These are phyloP conservation scores for Aphelocoma coerulescens DNA, from an alignment of 2,113 vertebrate genomes.

Conservation along the genomic window DNA sequence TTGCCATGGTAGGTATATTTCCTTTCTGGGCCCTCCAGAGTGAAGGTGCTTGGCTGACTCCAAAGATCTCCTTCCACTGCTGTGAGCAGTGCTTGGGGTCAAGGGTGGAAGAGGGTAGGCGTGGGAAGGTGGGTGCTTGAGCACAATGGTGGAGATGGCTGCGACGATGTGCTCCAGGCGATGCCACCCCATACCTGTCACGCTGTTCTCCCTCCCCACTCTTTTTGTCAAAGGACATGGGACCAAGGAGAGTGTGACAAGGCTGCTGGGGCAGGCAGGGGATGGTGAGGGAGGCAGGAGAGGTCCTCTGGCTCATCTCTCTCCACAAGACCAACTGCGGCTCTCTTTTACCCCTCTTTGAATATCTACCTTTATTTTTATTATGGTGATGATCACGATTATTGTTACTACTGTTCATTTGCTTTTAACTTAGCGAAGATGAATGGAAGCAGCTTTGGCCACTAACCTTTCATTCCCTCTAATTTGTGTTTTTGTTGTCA, in stretches of 20 bases:
- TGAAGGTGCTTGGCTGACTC: rapidly evolving
- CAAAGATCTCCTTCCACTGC: background rate
- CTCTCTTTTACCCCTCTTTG: background rate
- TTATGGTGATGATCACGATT: background rate
- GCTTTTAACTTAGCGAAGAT: background rate
- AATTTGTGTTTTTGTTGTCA: constrained; percentile 71
- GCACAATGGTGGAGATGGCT: rapidly evolving
- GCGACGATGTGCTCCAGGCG: background rate
- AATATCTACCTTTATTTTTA: background rate
- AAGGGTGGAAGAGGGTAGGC: background rate
- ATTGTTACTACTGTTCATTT: background rate
- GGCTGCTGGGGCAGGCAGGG: background rate
- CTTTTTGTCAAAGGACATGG: background rate
- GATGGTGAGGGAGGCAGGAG: background rate
- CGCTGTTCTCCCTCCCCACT: background rate
- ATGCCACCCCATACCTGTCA: background rate
- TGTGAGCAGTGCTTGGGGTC: background rate
- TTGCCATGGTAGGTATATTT: constrained; percentile 16
- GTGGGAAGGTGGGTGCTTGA: background rate
- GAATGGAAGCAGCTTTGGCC: background rate
- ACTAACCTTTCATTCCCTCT: constrained; percentile 35
- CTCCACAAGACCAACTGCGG: rapidly evolving
- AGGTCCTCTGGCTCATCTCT: background rate
- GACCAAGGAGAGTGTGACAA: background rate
- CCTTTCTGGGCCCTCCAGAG: background rate